Conservation (phyloP, 2,113 vertebrate genomes). For the Serinus canaria region DNA sequence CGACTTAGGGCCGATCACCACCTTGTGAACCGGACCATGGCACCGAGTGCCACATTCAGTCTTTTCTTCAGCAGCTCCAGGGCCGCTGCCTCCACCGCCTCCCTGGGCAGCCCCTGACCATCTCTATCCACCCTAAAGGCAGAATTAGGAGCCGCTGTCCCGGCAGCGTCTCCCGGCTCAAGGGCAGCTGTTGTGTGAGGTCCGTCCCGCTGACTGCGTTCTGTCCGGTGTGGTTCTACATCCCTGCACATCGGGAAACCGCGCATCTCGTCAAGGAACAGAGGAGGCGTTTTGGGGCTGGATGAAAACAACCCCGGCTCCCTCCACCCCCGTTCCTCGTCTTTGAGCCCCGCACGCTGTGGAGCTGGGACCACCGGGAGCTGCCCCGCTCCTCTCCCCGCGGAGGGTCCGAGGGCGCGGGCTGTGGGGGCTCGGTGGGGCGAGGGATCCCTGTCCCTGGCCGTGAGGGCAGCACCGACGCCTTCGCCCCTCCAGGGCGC, state of each 20-base stretch:
- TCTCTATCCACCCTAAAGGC: fast-evolving
- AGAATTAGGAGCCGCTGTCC: not conserved
- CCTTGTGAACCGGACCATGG: not conserved
- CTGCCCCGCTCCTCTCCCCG: not conserved
- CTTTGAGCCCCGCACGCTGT: not conserved
- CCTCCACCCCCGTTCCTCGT: not conserved
- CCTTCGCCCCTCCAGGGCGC: not conserved
- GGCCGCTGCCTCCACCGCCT: not conserved
- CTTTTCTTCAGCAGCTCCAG: no score
- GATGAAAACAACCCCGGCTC: not conserved
- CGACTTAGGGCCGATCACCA: fast-evolving
- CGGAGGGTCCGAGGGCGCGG: no score
- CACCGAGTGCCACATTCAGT: not conserved
- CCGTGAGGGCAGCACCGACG: not conserved
- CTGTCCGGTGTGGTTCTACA: not conserved
- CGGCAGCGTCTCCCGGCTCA: fast-evolving
- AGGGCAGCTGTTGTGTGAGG: fast-evolving
- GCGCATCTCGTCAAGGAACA: not conserved
- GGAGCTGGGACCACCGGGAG: no score
- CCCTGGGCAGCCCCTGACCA: fast-evolving
- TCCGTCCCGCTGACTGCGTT: fast-evolving
- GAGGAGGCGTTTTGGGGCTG: not conserved
- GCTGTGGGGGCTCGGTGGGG: no score
- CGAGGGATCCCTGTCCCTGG: no score
- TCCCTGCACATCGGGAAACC: fast-evolving